These are phyloP conservation scores for Cichlasoma orientale DNA, from an alignment of 2,797 vertebrate genomes.

Conservation along the genomic window DNA sequence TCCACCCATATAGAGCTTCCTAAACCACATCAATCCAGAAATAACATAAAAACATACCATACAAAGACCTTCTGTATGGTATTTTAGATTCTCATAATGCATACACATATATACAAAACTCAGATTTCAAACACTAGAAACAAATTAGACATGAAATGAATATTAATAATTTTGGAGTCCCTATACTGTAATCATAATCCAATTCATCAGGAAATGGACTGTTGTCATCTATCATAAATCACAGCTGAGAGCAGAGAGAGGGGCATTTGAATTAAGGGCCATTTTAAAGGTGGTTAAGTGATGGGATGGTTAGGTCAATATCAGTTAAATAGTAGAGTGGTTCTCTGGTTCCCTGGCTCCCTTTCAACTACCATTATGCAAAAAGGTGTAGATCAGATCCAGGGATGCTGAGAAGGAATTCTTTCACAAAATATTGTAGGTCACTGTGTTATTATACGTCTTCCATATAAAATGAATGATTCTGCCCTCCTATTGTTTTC, in stretches of 20 bases:
- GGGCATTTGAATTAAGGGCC: slow-evolving; percentile 58
- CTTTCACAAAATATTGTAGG: slow-evolving; percentile 47
- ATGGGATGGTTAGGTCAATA: slow-evolving; percentile 66
- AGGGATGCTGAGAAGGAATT: slow-evolving; percentile 21
- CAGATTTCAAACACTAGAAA: not conserved
- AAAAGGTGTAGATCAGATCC: slow-evolving; percentile 18
- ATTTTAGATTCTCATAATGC: not conserved
- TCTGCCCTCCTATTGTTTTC: not conserved
- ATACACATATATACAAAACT: not conserved
- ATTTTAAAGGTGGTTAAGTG: slow-evolving; percentile 71
- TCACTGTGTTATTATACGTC: slow-evolving; percentile 18
- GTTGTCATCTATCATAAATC: slow-evolving; percentile 72
- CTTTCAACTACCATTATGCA: slow-evolving; percentile 11
- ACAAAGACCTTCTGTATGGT: not conserved
- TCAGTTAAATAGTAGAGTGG: slow-evolving; percentile 48
- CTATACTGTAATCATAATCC: slow-evolving; percentile 48
- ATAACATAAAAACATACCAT: not conserved
- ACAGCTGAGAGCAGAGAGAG: slow-evolving; percentile 56
- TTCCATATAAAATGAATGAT: not conserved
- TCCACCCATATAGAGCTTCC: not conserved
- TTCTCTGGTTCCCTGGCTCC: slow-evolving; percentile 25
- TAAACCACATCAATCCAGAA: not conserved
- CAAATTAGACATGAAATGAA: not conserved
- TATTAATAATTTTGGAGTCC: slow-evolving; percentile 5
- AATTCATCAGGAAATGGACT: slow-evolving; percentile 68